Percentiles rank a stretch among this genome's conserved stretches.
Conservation (phyloP, 1,140 invertebrate genomes). For the Saccostrea cuccullata region DNA sequence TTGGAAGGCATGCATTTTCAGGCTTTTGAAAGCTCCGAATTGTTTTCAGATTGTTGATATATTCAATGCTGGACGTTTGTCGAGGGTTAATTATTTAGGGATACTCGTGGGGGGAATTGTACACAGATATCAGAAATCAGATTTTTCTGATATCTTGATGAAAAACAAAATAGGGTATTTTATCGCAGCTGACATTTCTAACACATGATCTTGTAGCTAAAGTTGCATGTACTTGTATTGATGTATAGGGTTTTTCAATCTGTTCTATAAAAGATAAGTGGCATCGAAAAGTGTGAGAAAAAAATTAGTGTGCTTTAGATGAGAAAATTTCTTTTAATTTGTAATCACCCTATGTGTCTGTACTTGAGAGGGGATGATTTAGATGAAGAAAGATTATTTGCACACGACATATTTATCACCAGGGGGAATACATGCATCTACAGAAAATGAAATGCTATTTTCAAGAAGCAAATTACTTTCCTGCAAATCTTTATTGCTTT, state of each 20-base stretch:
- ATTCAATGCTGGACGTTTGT: neutral
- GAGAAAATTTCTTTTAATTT: slow-evolving; percentile 19
- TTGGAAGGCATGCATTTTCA: neutral
- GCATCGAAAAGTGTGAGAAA: neutral
- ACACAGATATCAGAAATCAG: neutral
- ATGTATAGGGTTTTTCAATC: neutral
- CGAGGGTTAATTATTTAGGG: neutral
- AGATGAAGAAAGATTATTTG: slow-evolving; percentile 22
- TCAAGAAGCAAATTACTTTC: slow-evolving; percentile 1
- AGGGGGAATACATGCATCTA: neutral
- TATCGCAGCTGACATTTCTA: neutral
- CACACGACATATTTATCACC: neutral
- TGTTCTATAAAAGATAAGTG: neutral
- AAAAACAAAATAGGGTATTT: neutral
- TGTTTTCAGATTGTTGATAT: no score
- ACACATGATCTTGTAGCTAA: neutral
- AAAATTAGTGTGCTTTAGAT: neutral
- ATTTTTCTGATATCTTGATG: neutral
- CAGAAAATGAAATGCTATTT: neutral
- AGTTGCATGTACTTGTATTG: neutral
- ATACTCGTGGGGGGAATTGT: neutral
- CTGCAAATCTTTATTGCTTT: neutral
- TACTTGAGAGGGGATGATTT: neutral
- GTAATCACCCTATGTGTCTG: neutral
- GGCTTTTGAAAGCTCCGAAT: neutral